Percentiles rank a stretch among this genome's conserved stretches.
Conservation (phyloP, 1,140 invertebrate genomes). For the Drosophila gunungcola region DNA sequence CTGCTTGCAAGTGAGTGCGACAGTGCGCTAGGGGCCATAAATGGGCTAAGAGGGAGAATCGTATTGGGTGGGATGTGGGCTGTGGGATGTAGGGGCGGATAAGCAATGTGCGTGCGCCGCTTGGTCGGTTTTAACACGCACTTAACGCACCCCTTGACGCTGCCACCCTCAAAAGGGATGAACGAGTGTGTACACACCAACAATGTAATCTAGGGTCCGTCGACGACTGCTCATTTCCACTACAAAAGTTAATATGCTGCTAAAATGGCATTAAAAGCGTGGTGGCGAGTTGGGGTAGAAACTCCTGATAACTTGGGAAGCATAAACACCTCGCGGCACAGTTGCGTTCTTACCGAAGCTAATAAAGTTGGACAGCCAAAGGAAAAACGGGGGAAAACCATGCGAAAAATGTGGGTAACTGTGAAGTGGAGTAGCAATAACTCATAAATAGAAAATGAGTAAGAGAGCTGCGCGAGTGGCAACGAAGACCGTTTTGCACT, state of each 20-base stretch:
- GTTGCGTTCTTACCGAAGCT: constrained; percentile 42
- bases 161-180: constrained; percentile 6
- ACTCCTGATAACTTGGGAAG: constrained; percentile 66
- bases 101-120: constrained; percentile 69
- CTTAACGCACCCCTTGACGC: constrained; percentile 55
- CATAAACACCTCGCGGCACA: constrained; percentile 72
- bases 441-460: constrained; percentile 53
- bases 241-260: constrained; percentile 80
- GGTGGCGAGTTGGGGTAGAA: constrained; percentile 19
- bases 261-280: constrained; percentile 75
- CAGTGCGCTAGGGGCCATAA: constrained; percentile 48
- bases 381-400: constrained; percentile 6
- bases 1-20: constrained; percentile 41
- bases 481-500: constrained; percentile 2
- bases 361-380: constrained; percentile 13
- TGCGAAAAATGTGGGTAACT: constrained; percentile 21
- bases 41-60: background rate
- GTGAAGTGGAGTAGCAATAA: constrained; percentile 37
- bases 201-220: constrained; percentile 65
- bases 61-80: background rate
- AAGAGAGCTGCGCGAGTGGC: constrained; percentile 1
- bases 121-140: constrained; percentile 74
- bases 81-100: constrained; percentile 22
- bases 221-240: constrained; percentile 72
- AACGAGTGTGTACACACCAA: constrained; percentile 34